Evolutionary conservation across 2,888 invertebrate species (phyloP), one percentile per base, ranked within the genome.

Genomic region (Artemia sinica): DNA sequence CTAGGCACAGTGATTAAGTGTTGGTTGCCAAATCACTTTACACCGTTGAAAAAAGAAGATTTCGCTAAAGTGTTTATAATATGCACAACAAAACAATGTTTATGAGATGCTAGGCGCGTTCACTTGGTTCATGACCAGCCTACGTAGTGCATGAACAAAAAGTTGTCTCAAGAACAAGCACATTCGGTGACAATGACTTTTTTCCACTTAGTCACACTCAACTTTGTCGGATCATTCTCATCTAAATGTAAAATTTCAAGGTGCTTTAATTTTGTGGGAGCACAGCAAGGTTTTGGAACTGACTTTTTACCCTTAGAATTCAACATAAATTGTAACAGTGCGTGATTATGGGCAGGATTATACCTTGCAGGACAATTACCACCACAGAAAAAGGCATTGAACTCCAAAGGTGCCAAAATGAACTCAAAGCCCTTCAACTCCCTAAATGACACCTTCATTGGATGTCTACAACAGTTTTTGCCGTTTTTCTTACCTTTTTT

Each of bases 111-210:
- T 28, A 28, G 28, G 28, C 28, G 4, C 28, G 28, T 28, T 28
- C 28, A 28, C 28, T 28, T 28, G 28, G 28, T 28, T 28, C 28
- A 28, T 28, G 28, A 28, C 28, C 28, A 28, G 28, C 28, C 28
- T 28, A 28, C 28, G 28, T 28, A 28, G 28, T 28, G 28, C 28
- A 28, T 28, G 28, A 28, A 28, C 28, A 28, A 28, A 28, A 28
- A 28, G 28, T 28, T 28, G 28, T 28, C 28, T 78, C 81, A 86
- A 73, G 85, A 84, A 77, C 87, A 87, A 70, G 85, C 86, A 77
- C 87, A 87, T 76, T 86, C 85, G 69, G 84, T 77, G 65, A 86
- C 86, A 74, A 82, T 81, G 83, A 86, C 86, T 74, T 86, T 84
- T 73, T 83, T 83, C 86, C 86, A 86, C 69, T 82, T 83, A 68